These are phyloP conservation scores for Etia nguti DNA, from an alignment of 2,113 vertebrate genomes.

Conservation along the genomic window DNA sequence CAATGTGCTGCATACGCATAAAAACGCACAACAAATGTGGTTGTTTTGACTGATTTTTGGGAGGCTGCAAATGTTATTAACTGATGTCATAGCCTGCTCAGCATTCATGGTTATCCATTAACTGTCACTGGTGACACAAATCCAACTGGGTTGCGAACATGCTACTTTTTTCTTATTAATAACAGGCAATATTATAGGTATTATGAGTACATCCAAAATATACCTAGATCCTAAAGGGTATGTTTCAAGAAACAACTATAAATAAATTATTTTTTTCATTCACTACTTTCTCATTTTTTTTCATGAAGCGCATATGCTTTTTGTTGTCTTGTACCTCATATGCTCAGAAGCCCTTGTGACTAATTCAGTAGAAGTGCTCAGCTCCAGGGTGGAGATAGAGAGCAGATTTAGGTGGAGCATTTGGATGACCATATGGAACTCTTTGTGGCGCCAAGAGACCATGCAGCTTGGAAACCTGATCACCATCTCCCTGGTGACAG, in stretches of 20 bases:
- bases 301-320: constrained; percentile 27
- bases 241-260: background rate
- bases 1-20: background rate
- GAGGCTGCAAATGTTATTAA: background rate
- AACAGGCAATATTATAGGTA: background rate
- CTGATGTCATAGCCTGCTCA: background rate
- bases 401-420: constrained; percentile 89
- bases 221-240: background rate
- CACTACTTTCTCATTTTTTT: background rate
- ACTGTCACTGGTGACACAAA: background rate
- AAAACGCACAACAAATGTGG: background rate
- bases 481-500: constrained; percentile 98
- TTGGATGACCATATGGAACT: constrained; percentile 99
- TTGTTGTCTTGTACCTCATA: constrained; percentile 38
- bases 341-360: constrained; percentile 68
- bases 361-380: constrained; percentile 76
- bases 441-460: constrained; percentile 93
- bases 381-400: constrained; percentile 71
- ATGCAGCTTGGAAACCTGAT: constrained; percentile 98
- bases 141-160: background rate
- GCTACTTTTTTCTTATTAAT: background rate
- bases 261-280: background rate
- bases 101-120: background rate
- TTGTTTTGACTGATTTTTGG: background rate
- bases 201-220: background rate